Percentiles rank a stretch among this genome's conserved stretches.
Evolutionary conservation across 1,140 invertebrate species (phyloP).

Genomic region (Heliconius eleuchia): DNA sequence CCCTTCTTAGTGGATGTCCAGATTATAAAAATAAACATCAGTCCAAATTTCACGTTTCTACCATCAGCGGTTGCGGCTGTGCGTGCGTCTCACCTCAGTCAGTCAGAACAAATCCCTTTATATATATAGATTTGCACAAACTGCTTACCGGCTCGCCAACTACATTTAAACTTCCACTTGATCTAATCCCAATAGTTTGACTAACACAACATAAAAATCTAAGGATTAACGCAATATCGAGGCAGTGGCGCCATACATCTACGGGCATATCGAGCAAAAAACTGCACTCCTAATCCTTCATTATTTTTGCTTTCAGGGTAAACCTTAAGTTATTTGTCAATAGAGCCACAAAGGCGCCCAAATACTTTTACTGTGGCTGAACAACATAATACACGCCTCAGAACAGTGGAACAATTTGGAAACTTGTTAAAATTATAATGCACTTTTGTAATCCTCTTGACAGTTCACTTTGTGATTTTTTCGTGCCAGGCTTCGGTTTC

Average conservation of each 20-base stretch:
- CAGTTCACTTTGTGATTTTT: conserved; percentile 64
- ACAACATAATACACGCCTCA: conserved; percentile 77
- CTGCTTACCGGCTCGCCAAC: conserved; percentile 53
- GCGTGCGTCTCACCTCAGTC: too few relatives aligned
- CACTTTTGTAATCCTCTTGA: conserved; percentile 72
- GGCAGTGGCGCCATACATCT: conserved; percentile 68
- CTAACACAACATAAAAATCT: conserved; percentile 52
- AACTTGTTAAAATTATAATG: conserved; percentile 80
- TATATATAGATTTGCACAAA: conserved; percentile 51
- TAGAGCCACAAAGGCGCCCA: conserved; percentile 77
- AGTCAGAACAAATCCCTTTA: too few relatives aligned
- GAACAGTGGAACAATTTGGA: conserved; percentile 76
- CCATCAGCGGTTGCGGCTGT: too few relatives aligned
- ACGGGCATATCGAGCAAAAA: conserved; percentile 52
- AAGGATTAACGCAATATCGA: conserved; percentile 68
- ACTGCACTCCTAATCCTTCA: conserved; percentile 68
- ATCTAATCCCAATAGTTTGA: conserved; percentile 65
- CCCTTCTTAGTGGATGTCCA: too few relatives aligned
- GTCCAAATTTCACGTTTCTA: too few relatives aligned
- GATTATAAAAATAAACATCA: too few relatives aligned
- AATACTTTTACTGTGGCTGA: conserved; percentile 74
- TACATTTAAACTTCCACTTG: conserved; percentile 67
- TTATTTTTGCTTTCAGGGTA: conserved; percentile 74
- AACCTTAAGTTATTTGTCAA: conserved; percentile 79
- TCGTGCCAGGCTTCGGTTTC: conserved; percentile 51